A percentile compares a stretch with the other conserved stretches of the same genome.
phyloP scores from a whole-genome alignment of 2,888 invertebrate genomes.

The Nematopogon swammerdamellus region DNA sequence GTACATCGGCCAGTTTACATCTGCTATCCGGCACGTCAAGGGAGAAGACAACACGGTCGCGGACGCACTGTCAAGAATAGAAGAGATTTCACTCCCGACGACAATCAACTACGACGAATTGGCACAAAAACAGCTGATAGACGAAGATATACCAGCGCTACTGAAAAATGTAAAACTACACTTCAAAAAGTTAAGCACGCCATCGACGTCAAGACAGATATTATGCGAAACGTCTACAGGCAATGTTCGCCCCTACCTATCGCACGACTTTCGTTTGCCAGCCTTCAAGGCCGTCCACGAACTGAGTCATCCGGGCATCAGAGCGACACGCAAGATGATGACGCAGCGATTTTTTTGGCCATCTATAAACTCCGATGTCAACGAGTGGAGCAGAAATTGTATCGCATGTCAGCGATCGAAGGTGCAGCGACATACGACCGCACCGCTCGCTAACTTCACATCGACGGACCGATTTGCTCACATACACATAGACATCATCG shows the following conservation, averaged over 20 bases:
- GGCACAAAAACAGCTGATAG: neutral
- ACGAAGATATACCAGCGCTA: conserved; percentile 1
- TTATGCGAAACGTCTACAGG: conserved; percentile 3
- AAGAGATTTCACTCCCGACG: neutral
- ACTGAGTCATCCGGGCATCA: conserved; percentile 7
- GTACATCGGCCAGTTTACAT: conserved; percentile 17
- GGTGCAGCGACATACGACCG: neutral
- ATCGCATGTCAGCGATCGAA: conserved; percentile 6
- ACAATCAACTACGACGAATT: conserved; percentile 5
- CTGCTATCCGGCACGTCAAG: conserved; percentile 17
- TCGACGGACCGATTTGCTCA: conserved; percentile 3
- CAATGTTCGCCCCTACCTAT: conserved; percentile 10
- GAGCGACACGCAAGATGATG: conserved; percentile 3
- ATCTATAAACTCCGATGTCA: conserved; percentile 7
- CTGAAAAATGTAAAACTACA: conserved; percentile 1
- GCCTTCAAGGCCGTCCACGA: conserved; percentile 11
- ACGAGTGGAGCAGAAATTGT: conserved; percentile 7
- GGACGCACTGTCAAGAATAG: conserved; percentile 16
- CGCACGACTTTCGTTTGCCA: conserved; percentile 8
- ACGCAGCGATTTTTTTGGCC: conserved; percentile 5
- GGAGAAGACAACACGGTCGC: conserved; percentile 16
- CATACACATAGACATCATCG: conserved; percentile 6
- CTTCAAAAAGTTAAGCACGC: neutral
- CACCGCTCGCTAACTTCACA: neutral
- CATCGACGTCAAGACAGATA: neutral